Percentiles rank a stretch among this genome's conserved stretches.
phyloP scores from a whole-genome alignment of 2,888 invertebrate species.

The Troides aeacus region DNA sequence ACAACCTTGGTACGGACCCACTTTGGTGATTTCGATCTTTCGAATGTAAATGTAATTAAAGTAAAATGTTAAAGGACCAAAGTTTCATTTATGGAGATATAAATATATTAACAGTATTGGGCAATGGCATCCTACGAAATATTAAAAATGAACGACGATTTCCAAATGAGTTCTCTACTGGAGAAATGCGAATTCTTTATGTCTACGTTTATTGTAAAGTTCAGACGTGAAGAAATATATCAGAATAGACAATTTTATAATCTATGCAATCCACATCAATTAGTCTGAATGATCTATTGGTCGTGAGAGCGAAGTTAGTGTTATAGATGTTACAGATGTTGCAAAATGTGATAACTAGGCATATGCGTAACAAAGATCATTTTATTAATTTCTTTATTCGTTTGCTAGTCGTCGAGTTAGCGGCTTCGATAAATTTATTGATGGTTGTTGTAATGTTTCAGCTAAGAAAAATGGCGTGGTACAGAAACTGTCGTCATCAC shows the following conservation, averaged over 20 bases:
- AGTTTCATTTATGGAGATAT: constrained; percentile 33
- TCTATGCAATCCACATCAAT: too few species aligned
- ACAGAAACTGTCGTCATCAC: constrained; percentile 69
- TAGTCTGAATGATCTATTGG: too few species aligned
- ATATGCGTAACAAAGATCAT: neutral
- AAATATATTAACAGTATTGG: constrained; percentile 35
- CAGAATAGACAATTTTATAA: too few species aligned
- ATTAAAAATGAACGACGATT: too few species aligned
- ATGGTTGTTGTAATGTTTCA: constrained; percentile 44
- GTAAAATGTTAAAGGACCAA: constrained; percentile 2
- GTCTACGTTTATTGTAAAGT: too few species aligned
- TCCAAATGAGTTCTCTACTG: too few species aligned
- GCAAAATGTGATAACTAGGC: neutral
- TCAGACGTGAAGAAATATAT: too few species aligned
- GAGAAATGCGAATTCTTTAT: too few species aligned
- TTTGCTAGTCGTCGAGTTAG: neutral
- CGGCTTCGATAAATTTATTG: neutral
- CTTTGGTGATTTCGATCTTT: constrained; percentile 14
- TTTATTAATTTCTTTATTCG: neutral
- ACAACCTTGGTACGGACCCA: constrained; percentile 2
- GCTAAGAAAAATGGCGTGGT: constrained; percentile 76
- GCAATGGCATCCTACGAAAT: too few species aligned
- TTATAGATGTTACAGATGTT: too few species aligned
- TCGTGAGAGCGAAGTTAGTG: too few species aligned
- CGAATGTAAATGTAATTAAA: neutral